A percentile compares a stretch with the other conserved stretches of the same genome.
Conservation (phyloP, 2,113 vertebrate genomes). For the Hylia prasina region DNA sequence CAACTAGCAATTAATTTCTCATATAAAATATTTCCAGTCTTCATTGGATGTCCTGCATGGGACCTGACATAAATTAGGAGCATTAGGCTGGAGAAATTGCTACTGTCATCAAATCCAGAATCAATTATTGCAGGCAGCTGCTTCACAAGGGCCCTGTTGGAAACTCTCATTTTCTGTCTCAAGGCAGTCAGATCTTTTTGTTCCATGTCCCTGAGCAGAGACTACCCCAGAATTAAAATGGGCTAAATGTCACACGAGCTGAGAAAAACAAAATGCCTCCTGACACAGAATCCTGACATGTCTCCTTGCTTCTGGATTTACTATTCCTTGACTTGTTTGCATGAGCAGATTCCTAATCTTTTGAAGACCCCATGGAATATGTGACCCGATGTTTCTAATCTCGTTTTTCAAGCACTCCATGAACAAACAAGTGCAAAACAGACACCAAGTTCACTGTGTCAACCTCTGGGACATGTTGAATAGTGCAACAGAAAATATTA, state of each 20-base stretch:
- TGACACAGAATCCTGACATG: neutral
- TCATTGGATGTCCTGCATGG: neutral
- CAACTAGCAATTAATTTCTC: neutral
- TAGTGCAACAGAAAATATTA: neutral
- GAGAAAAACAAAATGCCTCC: neutral
- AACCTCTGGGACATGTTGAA: neutral
- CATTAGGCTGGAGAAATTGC: neutral
- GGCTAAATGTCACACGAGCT: fast-evolving
- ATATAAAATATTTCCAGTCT: neutral
- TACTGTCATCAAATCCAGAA: neutral
- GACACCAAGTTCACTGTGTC: neutral
- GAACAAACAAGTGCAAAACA: neutral
- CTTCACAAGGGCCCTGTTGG: neutral
- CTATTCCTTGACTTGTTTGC: neutral
- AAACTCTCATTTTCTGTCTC: neutral
- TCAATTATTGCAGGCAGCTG: neutral
- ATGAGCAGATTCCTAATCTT: neutral
- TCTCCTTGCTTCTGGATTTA: neutral
- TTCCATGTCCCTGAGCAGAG: neutral
- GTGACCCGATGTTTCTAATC: neutral
- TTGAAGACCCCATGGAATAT: neutral
- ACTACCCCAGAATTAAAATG: neutral
- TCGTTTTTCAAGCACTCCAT: neutral
- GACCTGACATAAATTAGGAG: neutral
- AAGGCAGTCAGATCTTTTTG: neutral